Conservation (phyloP, 1,140 invertebrate species). For the Chironomus striatipennis region DNA sequence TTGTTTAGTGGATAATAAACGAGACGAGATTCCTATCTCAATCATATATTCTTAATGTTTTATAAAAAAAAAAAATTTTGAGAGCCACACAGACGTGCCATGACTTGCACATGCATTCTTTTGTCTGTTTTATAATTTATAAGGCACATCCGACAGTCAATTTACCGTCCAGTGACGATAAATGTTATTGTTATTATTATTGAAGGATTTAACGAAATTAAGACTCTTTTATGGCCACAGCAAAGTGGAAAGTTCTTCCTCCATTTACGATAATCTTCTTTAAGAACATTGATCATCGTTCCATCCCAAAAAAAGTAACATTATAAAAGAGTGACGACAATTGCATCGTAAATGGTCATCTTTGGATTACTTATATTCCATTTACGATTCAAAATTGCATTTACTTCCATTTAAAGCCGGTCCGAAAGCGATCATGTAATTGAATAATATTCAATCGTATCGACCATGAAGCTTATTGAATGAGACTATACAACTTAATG, state of each 20-base stretch:
- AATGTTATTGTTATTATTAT: too few relatives aligned
- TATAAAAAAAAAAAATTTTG: neutral
- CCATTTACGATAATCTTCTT: too few relatives aligned
- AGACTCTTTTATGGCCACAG: too few relatives aligned
- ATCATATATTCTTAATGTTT: neutral
- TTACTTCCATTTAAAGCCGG: neutral
- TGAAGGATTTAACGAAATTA: too few relatives aligned
- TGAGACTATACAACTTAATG: neutral
- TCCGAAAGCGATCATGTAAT: too few relatives aligned
- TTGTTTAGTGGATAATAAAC: slow-evolving; percentile 8
- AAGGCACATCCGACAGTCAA: slow-evolving; percentile 1
- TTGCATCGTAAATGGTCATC: too few relatives aligned
- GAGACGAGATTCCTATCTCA: neutral
- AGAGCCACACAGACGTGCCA: neutral
- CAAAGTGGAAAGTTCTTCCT: too few relatives aligned
- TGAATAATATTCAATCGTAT: neutral
- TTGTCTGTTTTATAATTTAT: neutral
- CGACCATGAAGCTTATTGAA: neutral
- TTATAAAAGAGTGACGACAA: neutral
- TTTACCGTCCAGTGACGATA: neutral
- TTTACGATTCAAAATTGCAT: neutral
- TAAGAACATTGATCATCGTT: too few relatives aligned
- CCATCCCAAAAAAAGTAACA: neutral
- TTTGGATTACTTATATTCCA: too few relatives aligned
- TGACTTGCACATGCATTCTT: neutral